Conservation (phyloP, 2,113 vertebrate genomes). For the Eulemur rufifrons region DNA sequence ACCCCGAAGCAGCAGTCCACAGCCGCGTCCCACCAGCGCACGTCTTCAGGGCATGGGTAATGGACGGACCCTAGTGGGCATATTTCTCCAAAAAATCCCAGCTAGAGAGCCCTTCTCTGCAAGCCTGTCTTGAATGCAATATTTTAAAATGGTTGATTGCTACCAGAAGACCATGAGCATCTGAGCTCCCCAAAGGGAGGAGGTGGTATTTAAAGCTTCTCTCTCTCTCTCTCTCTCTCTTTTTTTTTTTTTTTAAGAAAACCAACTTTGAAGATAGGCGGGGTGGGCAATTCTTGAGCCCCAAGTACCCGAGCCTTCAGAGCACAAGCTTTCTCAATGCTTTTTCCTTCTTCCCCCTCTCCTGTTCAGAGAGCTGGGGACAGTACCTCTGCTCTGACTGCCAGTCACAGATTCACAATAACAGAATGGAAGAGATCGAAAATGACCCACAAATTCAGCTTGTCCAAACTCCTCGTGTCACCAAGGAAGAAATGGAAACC, state of each 20-base stretch:
- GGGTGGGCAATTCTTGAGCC: background rate
- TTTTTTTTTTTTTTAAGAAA: background rate
- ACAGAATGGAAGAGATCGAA: background rate
- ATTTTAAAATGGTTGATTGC: background rate
- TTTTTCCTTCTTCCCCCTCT: background rate
- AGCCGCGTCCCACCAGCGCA: rapidly evolving
- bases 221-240: no score
- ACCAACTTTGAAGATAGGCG: background rate
- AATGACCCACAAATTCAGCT: background rate
- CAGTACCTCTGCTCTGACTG: background rate
- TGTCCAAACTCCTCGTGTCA: background rate
- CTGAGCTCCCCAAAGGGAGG: background rate
- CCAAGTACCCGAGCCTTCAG: background rate
- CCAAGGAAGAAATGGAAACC: background rate
- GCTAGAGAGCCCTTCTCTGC: background rate
- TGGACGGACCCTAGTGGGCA: background rate
- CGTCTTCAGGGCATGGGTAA: background rate
- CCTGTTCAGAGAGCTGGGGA: background rate
- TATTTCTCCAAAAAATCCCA: background rate
- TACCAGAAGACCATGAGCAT: background rate
- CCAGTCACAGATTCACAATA: background rate
- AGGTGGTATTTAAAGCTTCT: background rate
- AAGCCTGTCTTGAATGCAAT: background rate
- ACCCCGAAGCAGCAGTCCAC: background rate
- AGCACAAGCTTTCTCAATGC: background rate